Conservation (phyloP, 2,888 invertebrate species). For the Limenitis camilla region DNA sequence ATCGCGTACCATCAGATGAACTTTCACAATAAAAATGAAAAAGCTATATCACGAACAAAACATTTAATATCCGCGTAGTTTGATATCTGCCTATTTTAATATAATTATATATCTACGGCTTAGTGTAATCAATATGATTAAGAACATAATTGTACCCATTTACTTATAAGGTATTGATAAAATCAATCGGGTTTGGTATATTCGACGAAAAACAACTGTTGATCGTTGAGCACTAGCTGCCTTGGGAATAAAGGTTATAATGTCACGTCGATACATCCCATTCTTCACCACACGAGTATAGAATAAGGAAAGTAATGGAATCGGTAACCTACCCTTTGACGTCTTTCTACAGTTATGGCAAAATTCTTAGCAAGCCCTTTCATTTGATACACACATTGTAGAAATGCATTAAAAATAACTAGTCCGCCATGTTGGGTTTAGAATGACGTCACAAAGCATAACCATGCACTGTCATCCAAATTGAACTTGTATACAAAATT, state of each 20-base stretch:
- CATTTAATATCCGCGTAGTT: constrained; percentile 12
- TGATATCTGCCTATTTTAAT: constrained; percentile 8
- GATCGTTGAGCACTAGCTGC: constrained; percentile 7
- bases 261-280: constrained; percentile 7
- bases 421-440: too few species aligned
- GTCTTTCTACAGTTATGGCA: too few species aligned
- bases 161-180: constrained; percentile 27
- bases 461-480: too few species aligned
- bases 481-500: too few species aligned
- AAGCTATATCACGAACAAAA: constrained; percentile 8
- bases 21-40: not conserved
- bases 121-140: constrained; percentile 26
- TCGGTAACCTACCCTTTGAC: too few species aligned
- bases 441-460: too few species aligned
- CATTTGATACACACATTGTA: too few species aligned
- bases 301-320: too few species aligned
- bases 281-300: constrained; percentile 12
- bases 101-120: constrained; percentile 22
- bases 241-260: constrained; percentile 14
- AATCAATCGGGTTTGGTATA: constrained; percentile 23
- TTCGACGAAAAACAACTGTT: constrained; percentile 3
- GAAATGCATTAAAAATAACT: too few species aligned
- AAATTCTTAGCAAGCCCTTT: too few species aligned
- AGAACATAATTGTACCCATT: constrained; percentile 26
- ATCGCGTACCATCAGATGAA: not conserved